Base-by-base conservation (phyloP, 2,888 invertebrate genomes). In the Lasius platythorax region DNA sequence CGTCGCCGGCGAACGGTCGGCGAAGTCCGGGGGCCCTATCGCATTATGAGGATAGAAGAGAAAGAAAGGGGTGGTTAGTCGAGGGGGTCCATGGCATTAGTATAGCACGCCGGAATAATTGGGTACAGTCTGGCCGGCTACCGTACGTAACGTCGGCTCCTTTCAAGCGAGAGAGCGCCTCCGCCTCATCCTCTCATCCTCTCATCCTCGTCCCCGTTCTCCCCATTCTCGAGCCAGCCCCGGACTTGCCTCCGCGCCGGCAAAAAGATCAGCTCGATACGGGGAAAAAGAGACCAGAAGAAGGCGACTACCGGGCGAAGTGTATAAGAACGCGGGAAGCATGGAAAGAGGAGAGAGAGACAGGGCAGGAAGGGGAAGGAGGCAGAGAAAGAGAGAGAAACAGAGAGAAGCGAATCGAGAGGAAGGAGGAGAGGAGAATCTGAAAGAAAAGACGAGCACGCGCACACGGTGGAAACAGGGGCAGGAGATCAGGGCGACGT, bases 31-130 rank as follows among this genome's bases (percentile, higher is more conserved):
- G 23, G 61, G 37, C 82, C 67, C 87, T 87, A 89, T 91, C 87
- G 87, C 89, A 90, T 90, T 89, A 91, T 88, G 90, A 89, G 79
- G 88, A 88, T 89, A 89, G 74, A 53, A 85, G 90, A 82, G 61
- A 50, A 68, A 61, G 66, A 82, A 83, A 87, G 81, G 86, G 87
- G 85, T 82, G 89, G 85, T 86, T 86, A 87, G 89, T 82, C 90
- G 74, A 87, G 87, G 90, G 88, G 91, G 88, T 90, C 91, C 91
- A 91, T 91, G 92, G 93, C 92, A 93, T 94, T 94, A 94, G 94
- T 94, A 94, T 94, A 94, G 94, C 94, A 94, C 93, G 92, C 89
- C 89, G 91, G 92, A 94, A 94, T 94, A 94, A 94, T 94, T 94
- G 94, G 94, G 93, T 93, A 94, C 94, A 94, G 93, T 94, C 93